Conservation (phyloP, 1,140 invertebrate genomes). For the Saccostrea glomerata region DNA sequence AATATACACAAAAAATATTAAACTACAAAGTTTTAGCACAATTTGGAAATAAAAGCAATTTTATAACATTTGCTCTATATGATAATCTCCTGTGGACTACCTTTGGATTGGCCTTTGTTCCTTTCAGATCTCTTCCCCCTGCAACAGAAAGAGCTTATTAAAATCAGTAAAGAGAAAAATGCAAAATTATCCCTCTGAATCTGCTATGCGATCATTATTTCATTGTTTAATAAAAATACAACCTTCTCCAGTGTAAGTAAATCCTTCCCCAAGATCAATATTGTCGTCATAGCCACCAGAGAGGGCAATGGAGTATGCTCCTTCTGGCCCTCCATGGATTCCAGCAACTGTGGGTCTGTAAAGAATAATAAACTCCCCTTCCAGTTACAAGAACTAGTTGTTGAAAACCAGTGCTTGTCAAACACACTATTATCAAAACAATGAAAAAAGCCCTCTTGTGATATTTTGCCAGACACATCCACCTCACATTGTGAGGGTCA, state of each 20-base stretch:
- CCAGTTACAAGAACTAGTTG: neutral
- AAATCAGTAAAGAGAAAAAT: neutral
- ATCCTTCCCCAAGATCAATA: constrained; percentile 76
- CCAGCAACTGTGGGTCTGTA: constrained; percentile 79
- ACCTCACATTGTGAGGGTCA: too few relatives aligned
- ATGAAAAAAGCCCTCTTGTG: too few relatives aligned
- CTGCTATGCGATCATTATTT: neutral
- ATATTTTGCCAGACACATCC: too few relatives aligned
- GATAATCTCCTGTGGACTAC: constrained; percentile 50
- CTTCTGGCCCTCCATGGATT: constrained; percentile 77
- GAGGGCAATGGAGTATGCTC: constrained; percentile 77
- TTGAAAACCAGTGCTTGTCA: too few relatives aligned
- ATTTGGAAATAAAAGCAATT: too few relatives aligned
- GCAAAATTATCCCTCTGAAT: neutral
- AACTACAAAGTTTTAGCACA: too few relatives aligned
- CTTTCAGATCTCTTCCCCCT: constrained; percentile 78
- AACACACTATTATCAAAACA: too few relatives aligned
- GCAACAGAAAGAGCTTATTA: constrained; percentile 43
- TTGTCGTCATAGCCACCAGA: constrained; percentile 79
- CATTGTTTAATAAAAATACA: neutral
- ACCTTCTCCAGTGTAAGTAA: constrained; percentile 79
- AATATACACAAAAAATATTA: too few relatives aligned
- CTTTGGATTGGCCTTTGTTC: constrained; percentile 77
- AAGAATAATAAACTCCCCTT: neutral
- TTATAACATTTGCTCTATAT: too few relatives aligned